Base-by-base conservation (phyloP, 2,888 invertebrate genomes). In the Phortica magna region DNA sequence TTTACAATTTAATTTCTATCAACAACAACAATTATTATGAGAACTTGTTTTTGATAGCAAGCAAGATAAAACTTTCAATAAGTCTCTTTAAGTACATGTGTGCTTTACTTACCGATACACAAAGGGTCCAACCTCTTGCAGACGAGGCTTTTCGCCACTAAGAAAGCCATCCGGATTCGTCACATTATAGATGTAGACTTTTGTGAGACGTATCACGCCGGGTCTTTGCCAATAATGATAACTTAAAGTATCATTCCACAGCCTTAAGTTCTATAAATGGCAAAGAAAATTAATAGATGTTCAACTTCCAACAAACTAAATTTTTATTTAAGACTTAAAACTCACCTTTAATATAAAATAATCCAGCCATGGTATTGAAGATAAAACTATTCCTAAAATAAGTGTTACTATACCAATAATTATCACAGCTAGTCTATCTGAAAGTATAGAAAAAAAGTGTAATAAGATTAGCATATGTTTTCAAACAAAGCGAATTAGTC, bases 221-320 rank as follows among this genome's bases (percentile, higher is more conserved):
- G 97, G 97, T 85, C 95, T 95, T 89, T 97, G 96, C 97, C 97
- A 97, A 91, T 97, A 97, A 85, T 96, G 96, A 92, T 96, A 97
- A 90, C 96, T 96, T 61, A 97, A 89, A 0, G 96, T 96, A 12
- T 96, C 96, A 89, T 97, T 97, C 95, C 96, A 95, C 79, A 97
- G 93, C 90, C 95, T 95, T 82, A 97, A 93, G 93, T 97, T 96
- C 97, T 97, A 93, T n/a, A 91, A 90, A 74, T 82, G 84, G 0
- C 48, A 72, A 57, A 43, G 12, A 7, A 41, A 41, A 14, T 22
- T 14, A 22, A 1, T 43, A 12, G 31, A 31, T 14, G 6, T 57
- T 71, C 10, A 68, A 64, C 10, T 22, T 22, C 41, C 73, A 4
- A 71, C 1, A 73, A 22, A 3, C 41, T 71, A 17, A 14, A 48